A percentile compares a stretch with the other conserved stretches of the same genome.
phyloP scores from a whole-genome alignment of 1,140 invertebrate genomes.

The Epicauta chinensis region DNA sequence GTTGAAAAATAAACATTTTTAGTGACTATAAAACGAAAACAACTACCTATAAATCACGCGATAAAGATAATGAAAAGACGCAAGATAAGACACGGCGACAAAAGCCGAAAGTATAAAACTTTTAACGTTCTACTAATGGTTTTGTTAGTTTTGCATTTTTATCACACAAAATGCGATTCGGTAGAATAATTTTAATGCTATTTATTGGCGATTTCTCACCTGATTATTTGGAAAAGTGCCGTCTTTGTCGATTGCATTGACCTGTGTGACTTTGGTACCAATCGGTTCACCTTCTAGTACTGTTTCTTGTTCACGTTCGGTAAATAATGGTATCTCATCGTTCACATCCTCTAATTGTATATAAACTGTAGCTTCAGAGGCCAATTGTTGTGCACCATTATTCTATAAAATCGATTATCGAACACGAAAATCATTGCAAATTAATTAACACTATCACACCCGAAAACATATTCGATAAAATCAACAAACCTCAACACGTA shows the following conservation, averaged over 20 bases:
- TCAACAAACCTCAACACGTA: constrained; percentile 81
- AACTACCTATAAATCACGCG: too few relatives aligned
- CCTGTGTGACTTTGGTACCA: constrained; percentile 91
- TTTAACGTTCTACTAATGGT: too few relatives aligned
- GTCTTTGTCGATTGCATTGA: constrained; percentile 94
- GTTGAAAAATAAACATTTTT: too few relatives aligned
- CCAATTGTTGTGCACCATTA: constrained; percentile 90
- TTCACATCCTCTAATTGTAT: constrained; percentile 94
- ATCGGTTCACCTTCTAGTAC: constrained; percentile 89
- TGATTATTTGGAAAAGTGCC: constrained; percentile 91
- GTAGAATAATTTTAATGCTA: not conserved
- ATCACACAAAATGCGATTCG: not conserved
- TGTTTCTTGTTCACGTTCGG: constrained; percentile 89
- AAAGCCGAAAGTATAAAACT: too few relatives aligned
- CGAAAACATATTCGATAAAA: not conserved
- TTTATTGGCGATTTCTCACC: constrained; percentile 51
- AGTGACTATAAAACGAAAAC: too few relatives aligned
- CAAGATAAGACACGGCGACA: too few relatives aligned
- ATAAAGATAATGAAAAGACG: too few relatives aligned
- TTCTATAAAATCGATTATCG: constrained; percentile 56
- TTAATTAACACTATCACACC: not conserved
- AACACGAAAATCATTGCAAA: not conserved
- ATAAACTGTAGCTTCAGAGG: constrained; percentile 88
- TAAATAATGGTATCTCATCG: constrained; percentile 93
- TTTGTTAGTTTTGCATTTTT: too few relatives aligned